Base-by-base conservation (phyloP, 2,797 vertebrate genomes). In the Molossus alvarezi region DNA sequence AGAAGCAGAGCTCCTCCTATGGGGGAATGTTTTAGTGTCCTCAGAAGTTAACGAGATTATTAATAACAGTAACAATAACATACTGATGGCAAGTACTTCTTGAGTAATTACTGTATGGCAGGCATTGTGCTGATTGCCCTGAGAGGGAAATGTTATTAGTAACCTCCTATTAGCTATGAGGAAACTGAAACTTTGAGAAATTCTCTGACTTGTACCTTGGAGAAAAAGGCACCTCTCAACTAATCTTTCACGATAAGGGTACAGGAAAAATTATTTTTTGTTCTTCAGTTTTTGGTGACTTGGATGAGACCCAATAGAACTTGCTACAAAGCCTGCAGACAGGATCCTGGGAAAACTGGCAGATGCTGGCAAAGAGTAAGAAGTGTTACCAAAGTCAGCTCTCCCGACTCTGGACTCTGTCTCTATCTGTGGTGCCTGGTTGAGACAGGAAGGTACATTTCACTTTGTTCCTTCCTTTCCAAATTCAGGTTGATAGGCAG, bases 101-200 rank as follows among this genome's bases (percentile, higher is more conserved):
- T 91, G 48, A 77, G 45, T 51, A 60, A 23, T 81, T 81, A n/a
- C 18, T 33, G 11, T 48, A 45, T 4, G 23, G 23, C 23, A 85
- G 51, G n/a, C 14, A 41, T 11, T 64, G 77, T 9, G 25, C 14
- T 37, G 45, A 58, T 20, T 88, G 33, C 18, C 48, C 41, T 69
- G 2, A 15, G 37, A 75, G 18, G 3, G 14, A 58, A 57, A 23
- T 55, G 17, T 55, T 55, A 27, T 87, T 45, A 95, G 41, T 80
- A 80, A 85, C 21, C 13, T 29, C 17, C 13, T 60, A 58, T 12
- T 53, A 27, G 58, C 84, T 33, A 51, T 9, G 17, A 84, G 33
- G 18, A 64, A 58, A 53, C 51, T 53, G 75, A 95, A 73, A 73
- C 37, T 51, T 76, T 27, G 69, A 73, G n/a, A 57, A 80, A 80